Evolutionary conservation across 2,797 vertebrate genomes (phyloP), one percentile per base, ranked within the genome.

Genomic region (Bradypus variegatus): DNA sequence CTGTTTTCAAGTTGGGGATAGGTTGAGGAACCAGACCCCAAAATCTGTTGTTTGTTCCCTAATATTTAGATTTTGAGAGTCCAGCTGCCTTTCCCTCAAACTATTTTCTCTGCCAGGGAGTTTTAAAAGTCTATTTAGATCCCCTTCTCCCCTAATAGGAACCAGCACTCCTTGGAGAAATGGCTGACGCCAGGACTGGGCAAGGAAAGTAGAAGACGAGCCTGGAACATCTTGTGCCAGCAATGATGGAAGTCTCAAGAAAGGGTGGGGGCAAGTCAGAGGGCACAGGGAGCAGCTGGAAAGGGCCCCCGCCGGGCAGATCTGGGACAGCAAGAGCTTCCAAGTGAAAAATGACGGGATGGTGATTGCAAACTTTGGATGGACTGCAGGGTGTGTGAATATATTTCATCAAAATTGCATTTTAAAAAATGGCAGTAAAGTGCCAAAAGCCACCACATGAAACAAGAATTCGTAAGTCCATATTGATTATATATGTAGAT

Each of bases 1-100:
- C 75, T 4, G 0, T 5, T 1, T 14, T 27, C 21, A 3, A 27
- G 19, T 4, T n/a, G 11, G 10, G 65, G 36, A 21, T 1, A 7
- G 36, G 58, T 8, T 1, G 6, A 76, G 31, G 45, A 70, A 5
- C 2, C 73, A 53, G 25, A 21, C 21, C 31, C 25, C 80, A 69
- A 21, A 4, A 38, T 48, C 29, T 62, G 60, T 6, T 18, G 11
- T 75, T 73, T 13, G 15, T 27, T 79, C 55, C 72, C 2, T 2
- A 65, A 79, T 45, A 70, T 64, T 8, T 72, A 64, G 70, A 33
- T 60, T 80, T 33, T 31, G 55, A 77, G n/a, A 80, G 4, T 31
- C 1, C 3, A 18, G 36, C 36, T 13, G 23, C 67, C 29, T 36
- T 75, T 48, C 14, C 45, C 65, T 73, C 55, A 9, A 48, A 23